Percentiles rank a stretch among this genome's conserved stretches.
These are phyloP conservation scores for Drosophila anomalipes DNA, from an alignment of 2,888 invertebrate genomes.

Conservation along the genomic window DNA sequence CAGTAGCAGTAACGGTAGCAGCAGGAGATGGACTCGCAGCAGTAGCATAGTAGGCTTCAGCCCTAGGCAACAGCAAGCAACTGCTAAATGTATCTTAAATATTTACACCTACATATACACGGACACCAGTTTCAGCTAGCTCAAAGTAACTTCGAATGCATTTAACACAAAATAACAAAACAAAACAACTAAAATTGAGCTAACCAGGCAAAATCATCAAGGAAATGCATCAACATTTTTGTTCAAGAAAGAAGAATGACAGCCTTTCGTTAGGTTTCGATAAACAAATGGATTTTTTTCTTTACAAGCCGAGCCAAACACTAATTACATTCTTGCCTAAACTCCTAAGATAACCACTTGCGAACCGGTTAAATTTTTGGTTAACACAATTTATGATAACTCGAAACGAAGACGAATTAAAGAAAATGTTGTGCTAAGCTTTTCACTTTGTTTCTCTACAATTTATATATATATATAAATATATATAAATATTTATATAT, in stretches of 20 bases:
- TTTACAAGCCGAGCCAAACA: slow-evolving; percentile 45
- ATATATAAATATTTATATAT: slow-evolving; percentile 43
- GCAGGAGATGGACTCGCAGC: slow-evolving; percentile 8
- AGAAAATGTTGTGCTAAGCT: slow-evolving; percentile 70
- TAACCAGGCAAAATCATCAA: slow-evolving; percentile 6
- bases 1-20: slow-evolving; percentile 22
- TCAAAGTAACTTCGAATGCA: slow-evolving; percentile 63
- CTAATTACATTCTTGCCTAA: slow-evolving; percentile 19
- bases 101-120: slow-evolving; percentile 55
- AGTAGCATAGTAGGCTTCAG: slow-evolving; percentile 47
- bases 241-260: slow-evolving; percentile 2
- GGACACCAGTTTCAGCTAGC: slow-evolving; percentile 60
- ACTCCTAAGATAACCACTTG: slow-evolving; percentile 26
- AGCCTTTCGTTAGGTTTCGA: slow-evolving; percentile 52
- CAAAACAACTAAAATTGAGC: slow-evolving; percentile 15
- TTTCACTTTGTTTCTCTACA: slow-evolving; percentile 63
- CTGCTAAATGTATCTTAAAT: slow-evolving; percentile 74
- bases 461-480: slow-evolving; percentile 31
- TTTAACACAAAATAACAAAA: slow-evolving; percentile 38
- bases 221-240: slow-evolving; percentile 15
- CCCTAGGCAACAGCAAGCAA: slow-evolving; percentile 68
- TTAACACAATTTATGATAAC: slow-evolving; percentile 7
- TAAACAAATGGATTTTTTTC: slow-evolving; percentile 21
- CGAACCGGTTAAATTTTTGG: slow-evolving; percentile 22
- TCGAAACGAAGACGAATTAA: slow-evolving; percentile 7